phyloP scores from a whole-genome alignment of 1,140 invertebrate species.

The Drosophila orosa region DNA sequence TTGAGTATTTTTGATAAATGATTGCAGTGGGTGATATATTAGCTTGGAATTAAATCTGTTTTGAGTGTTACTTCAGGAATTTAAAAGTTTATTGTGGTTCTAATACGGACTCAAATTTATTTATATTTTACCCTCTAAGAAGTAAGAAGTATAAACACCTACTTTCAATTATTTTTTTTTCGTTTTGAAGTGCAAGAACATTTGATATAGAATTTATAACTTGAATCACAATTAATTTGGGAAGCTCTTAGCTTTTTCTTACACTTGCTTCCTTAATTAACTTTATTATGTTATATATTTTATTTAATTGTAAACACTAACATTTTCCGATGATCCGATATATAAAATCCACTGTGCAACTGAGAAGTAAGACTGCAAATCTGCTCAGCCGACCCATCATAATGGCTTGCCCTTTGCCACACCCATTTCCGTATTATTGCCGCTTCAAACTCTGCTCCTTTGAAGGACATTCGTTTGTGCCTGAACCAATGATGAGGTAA shows the following conservation, averaged over 20 bases:
- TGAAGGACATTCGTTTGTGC: constrained; percentile 9
- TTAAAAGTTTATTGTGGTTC: neutral
- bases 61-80: neutral
- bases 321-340: neutral
- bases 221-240: neutral
- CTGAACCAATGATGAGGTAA: constrained; percentile 13
- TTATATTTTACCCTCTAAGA: neutral
- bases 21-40: neutral
- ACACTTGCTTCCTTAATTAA: neutral
- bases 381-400: neutral
- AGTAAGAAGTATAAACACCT: too few relatives aligned
- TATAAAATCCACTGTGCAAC: neutral
- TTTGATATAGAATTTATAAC: neutral
- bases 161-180: too few relatives aligned
- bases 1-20: neutral
- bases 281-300: neutral
- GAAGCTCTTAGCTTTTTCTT: too few relatives aligned
- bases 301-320: neutral
- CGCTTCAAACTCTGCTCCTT: neutral
- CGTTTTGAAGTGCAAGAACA: too few relatives aligned
- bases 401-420: constrained; percentile 1
- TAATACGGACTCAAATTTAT: neutral
- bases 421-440: constrained; percentile 11
- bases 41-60: neutral
- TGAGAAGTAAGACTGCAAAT: constrained; percentile 8